phyloP scores from a whole-genome alignment of 2,888 invertebrate genomes.

The Megastigmus dorsalis region DNA sequence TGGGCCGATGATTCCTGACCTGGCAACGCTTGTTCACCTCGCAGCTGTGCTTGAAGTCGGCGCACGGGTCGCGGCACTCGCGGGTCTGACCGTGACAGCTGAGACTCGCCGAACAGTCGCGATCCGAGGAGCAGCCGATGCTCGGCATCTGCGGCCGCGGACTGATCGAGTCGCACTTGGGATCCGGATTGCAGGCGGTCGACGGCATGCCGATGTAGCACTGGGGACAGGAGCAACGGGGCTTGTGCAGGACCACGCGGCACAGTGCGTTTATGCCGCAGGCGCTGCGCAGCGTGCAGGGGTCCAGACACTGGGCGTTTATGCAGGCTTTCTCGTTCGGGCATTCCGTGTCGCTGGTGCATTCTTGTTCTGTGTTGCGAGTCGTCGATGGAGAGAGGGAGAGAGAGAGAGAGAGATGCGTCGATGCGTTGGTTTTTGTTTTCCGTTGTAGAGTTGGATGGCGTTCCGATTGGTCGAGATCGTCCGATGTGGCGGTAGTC shows the following conservation, averaged over 20 bases:
- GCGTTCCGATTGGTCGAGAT: constrained; percentile 6
- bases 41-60: constrained; percentile 82
- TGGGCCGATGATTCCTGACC: constrained; percentile 88
- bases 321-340: constrained; percentile 93
- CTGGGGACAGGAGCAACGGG: constrained; percentile 91
- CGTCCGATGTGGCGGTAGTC: not conserved
- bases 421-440: not conserved
- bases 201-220: constrained; percentile 91
- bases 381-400: no score
- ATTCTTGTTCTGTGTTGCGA: constrained; percentile 85
- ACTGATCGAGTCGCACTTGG: constrained; percentile 82
- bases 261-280: constrained; percentile 94
- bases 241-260: constrained; percentile 88
- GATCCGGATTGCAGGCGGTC: constrained; percentile 86
- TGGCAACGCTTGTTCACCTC: constrained; percentile 90
- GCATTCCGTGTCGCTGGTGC: constrained; percentile 93
- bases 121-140: constrained; percentile 80
- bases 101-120: constrained; percentile 84
- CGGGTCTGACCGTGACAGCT: constrained; percentile 83
- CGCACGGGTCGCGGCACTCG: constrained; percentile 88
- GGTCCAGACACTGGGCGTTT: constrained; percentile 92
- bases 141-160: constrained; percentile 78
- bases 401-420: no score
- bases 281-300: constrained; percentile 90
- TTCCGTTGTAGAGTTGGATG: no score